phyloP scores from a whole-genome alignment of 2,797 vertebrate genomes.

The Channallabes apus region DNA sequence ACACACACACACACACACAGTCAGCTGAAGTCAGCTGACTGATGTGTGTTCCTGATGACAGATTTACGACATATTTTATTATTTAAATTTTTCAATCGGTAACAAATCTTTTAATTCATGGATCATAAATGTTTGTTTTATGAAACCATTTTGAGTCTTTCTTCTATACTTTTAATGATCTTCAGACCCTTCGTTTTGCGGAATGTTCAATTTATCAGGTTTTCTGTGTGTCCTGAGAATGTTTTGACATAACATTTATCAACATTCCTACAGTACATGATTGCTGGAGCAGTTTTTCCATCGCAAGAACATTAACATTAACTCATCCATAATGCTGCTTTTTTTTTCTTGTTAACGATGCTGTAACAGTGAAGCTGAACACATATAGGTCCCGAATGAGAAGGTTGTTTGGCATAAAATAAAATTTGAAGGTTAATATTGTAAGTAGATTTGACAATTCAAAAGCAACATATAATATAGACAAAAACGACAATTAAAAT shows the following conservation, averaged over 20 bases:
- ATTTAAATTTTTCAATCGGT: background rate
- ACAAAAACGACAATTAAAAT: background rate
- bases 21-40: constrained; percentile 1
- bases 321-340: background rate
- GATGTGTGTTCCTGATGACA: background rate
- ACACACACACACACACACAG: background rate
- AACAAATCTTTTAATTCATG: constrained; percentile 3
- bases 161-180: background rate
- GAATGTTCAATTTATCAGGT: background rate
- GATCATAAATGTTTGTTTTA: background rate
- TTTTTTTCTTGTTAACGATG: background rate
- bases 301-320: background rate
- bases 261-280: constrained; percentile 5
- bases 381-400: background rate
- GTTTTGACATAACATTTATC: background rate
- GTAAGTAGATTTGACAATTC: background rate
- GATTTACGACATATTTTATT: background rate
- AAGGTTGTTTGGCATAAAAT: background rate
- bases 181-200: background rate
- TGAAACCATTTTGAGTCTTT: background rate
- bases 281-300: background rate
- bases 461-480: background rate
- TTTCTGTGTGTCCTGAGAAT: background rate
- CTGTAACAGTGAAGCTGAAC: background rate
- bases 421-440: background rate